Evolutionary conservation across 2,888 invertebrate species (phyloP), one percentile per base, ranked within the genome.

Genomic region (Torymus texanus): DNA sequence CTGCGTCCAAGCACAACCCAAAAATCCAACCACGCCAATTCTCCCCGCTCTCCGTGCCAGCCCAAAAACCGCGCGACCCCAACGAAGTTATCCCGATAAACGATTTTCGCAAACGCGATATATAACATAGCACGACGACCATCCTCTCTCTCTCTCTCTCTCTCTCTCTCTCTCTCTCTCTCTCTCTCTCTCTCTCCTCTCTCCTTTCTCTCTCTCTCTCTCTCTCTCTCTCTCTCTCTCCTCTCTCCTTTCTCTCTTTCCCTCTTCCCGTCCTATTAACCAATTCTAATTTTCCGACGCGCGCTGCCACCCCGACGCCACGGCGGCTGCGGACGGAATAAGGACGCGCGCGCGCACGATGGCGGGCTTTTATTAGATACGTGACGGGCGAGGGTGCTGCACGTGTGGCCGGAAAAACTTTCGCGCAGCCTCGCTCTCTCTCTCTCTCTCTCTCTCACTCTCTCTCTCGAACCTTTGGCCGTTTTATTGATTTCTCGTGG

Each of bases 291-390:
- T 65, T 74, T 53, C 10, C 41, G 29, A 55, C 41, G 71, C 5
- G 18, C 13, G 56, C 14, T 24, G 3, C 29, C 29, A 5, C 29
- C 29, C 41, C 41, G 41, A 41, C 41, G 41, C 41, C 41, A 41
- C 41, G 41, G 41, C 41, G 41, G 41, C 41, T 41, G 41, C 41
- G 41, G 41, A 24, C 24, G 53, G 53, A 61, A 71, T 71, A 71
- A 71, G 56, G 29, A 55, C 41, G 58, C 21, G 29, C 14, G 71
- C 5, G 18, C 13, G 56, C 14, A 29, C 53, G 55, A 29, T 0
- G 14, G 68, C 41, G 41, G 18, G 24, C 68, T 68, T 68, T 75
- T 67, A 75, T 75, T 75, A 68, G 75, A 75, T 62, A 68, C 75
- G 61, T 75, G 75, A 68, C 61, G 61, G 62, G 51, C 50, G 61